phyloP scores from a whole-genome alignment of 2,888 invertebrate genomes.

The Stenchaetothrips biformis region DNA sequence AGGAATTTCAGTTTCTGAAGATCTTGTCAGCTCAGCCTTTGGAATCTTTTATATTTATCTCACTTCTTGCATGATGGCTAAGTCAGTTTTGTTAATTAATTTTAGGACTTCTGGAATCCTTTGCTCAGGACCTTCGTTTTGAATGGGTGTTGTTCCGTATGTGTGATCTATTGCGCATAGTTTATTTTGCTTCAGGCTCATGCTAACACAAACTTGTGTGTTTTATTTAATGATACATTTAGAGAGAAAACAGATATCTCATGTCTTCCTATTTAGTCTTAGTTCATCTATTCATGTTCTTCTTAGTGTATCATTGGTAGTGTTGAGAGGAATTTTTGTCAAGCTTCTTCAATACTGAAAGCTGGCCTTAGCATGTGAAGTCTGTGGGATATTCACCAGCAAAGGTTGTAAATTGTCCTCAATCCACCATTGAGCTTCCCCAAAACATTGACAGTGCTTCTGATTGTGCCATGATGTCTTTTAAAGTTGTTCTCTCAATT shows the following conservation, averaged over 20 bases:
- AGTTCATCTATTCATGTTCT: constrained; percentile 5
- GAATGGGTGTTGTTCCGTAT: background rate
- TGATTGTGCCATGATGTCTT: constrained; percentile 12
- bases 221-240: constrained; percentile 15
- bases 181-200: constrained; percentile 21
- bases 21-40: background rate
- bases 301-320: background rate
- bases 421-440: background rate
- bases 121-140: constrained; percentile 12
- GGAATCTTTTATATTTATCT: background rate
- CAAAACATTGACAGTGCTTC: constrained; percentile 11
- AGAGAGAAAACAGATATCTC: background rate
- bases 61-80: background rate
- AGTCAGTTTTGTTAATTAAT: constrained; percentile 21
- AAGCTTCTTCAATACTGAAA: constrained; percentile 1
- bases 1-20: background rate
- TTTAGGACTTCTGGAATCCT: constrained; percentile 6
- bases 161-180: constrained; percentile 18
- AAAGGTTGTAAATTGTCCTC: background rate
- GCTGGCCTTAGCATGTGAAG: background rate
- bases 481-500: constrained; percentile 13
- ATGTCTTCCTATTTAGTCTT: constrained; percentile 22
- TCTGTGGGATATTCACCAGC: background rate
- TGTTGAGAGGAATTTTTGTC: background rate
- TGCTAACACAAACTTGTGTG: constrained; percentile 8